Base-by-base conservation (phyloP, 1,140 invertebrate species). In the Steinernema feltiae region DNA sequence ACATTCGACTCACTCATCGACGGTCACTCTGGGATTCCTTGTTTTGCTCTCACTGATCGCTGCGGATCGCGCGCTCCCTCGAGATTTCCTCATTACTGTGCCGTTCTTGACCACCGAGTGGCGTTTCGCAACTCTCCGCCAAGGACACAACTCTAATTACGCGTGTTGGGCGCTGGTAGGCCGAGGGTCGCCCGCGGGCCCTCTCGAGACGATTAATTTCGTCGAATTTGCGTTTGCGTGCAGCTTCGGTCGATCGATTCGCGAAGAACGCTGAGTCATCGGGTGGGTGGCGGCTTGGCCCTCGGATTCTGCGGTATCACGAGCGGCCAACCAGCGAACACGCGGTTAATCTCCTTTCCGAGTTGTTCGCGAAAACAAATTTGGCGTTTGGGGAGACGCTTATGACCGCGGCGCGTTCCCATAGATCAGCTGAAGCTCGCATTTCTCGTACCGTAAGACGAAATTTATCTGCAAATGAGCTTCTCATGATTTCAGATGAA, bases 121-220 rank as follows among this genome's bases (percentile, higher is more conserved):
- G 7, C 35, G 7, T 41, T 18, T 18, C 18, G 35, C 18, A 7
- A 7, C 35, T 41, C 35, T 41, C 35, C 35, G 35, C 35, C 35
- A 41, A 41, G n/a, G n/a, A n/a, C n/a, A n/a, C 35, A 41, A 41
- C 53, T 63, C 53, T 63, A 63, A 63, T 63, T 63, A 63, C 24
- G 53, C 53, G 53, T 21, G 53, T 41, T 41, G 35, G 35, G 35
- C 7, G 35, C 35, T 41, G 18, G 35, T 7, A 41, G 35, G 35
- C 35, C 35, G 24, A 63, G 53, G 53, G 24, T 27, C 53, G 53
- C 53, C 53, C 53, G 53, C 53, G 53, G 53, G 53, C 24, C 24
- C 53, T 46, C 41, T 63, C 53, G 53, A 63, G 53, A 63, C 53
- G 53, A 63, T 63, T 63, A 63, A 63, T 63, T 63, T 63, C 53